Base-by-base conservation (phyloP, 2,888 invertebrate species). In the Acanthococcus lagerstroemiae region DNA sequence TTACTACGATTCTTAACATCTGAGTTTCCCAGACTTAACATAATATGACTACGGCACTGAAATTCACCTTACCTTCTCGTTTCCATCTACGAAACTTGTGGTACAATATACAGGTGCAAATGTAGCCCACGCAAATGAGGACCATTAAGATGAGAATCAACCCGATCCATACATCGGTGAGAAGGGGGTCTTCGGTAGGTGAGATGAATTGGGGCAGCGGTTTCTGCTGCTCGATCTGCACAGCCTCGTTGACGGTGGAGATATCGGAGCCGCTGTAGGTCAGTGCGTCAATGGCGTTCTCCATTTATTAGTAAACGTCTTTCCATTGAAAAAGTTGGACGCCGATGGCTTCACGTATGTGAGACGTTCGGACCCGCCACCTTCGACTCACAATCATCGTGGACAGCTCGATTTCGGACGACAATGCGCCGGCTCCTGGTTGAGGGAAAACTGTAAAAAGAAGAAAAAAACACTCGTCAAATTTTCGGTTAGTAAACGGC, bases 41-140 rank as follows among this genome's bases (percentile, higher is more conserved):
- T n/a, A n/a, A n/a, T n/a, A n/a, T n/a, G n/a, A n/a, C n/a, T n/a
- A n/a, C n/a, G n/a, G n/a, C n/a, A n/a, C 12, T 37, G 37, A 37
- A 37, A 37, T 9, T 50, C 50, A 50, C 77, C 81, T 80, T 75
- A 83, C 83, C 80, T 74, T 79, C 78, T 71, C 79, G 78, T 74
- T 83, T 83, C 83, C 83, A 83, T 70, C 83, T 80, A 72, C 82
- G 82, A 73, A 83, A 82, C 72, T 83, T 82, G 76, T 83, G 83
- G 72, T 83, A 83, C 26, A 83, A 73, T 68, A 83, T 78, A 73
- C 83, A 83, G 63, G 82, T 80, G 72, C 83, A 83, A 74, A 83
- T 81, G 72, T 83, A 83, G 73, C 82, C 82, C 65, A 83, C 79
- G 73, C 83, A 82, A 71, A 81, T 81, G 22, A 83, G 76, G 66